Evolutionary conservation across 2,113 vertebrate genomes (phyloP).

Genomic region (Ailuropoda melanoleuca): DNA sequence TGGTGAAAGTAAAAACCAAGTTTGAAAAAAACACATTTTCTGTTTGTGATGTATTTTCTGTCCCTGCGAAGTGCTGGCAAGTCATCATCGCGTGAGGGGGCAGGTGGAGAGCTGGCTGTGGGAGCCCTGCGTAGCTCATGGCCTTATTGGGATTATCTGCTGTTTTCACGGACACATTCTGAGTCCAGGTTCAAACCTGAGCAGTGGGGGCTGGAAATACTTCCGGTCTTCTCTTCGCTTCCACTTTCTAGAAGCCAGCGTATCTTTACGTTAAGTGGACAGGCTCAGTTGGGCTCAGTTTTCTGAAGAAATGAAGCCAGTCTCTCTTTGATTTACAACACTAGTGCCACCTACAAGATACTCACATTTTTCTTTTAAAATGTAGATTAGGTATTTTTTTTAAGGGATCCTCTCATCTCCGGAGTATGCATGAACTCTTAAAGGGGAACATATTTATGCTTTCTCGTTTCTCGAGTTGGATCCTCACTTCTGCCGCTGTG

Average conservation of each 20-base stretch:
- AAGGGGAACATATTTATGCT: background rate
- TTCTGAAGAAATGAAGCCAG: background rate
- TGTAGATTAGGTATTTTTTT: background rate
- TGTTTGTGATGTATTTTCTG: background rate
- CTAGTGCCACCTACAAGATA: background rate
- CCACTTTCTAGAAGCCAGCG: background rate
- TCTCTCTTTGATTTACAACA: background rate
- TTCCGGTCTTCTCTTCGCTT: constrained; percentile 17
- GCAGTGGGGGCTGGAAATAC: background rate
- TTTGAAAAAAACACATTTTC: constrained; percentile 33
- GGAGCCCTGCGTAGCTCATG: background rate
- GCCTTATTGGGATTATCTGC: background rate
- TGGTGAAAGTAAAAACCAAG: constrained; percentile 11
- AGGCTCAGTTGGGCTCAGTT: background rate
- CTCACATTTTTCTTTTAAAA: constrained; percentile 5
- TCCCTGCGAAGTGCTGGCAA: constrained; percentile 12
- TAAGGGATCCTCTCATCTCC: background rate
- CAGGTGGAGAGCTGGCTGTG: background rate
- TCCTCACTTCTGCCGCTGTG: background rate
- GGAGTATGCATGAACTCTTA: background rate
- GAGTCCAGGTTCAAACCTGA: background rate
- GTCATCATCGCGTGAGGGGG: background rate
- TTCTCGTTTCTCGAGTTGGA: background rate
- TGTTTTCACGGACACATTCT: background rate
- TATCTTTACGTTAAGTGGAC: background rate